Conservation (phyloP, 2,888 invertebrate species). For the Cephus sareptanus region DNA sequence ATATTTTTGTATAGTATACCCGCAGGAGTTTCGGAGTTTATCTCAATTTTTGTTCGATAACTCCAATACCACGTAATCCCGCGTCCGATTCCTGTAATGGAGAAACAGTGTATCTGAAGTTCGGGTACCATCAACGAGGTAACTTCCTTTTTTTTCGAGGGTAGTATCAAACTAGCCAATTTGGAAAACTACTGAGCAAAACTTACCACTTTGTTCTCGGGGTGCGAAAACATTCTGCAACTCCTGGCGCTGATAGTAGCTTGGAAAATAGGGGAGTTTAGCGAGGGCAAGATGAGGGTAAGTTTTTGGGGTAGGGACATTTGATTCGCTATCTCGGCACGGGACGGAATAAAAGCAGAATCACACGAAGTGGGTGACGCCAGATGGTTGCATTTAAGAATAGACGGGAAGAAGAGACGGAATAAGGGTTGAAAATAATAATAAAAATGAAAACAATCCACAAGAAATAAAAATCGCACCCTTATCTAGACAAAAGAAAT, state of each 20-base stretch:
- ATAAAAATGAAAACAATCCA: no score
- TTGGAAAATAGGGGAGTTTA: no score
- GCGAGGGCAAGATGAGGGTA: no score
- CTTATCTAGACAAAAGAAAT: no score
- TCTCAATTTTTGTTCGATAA: no score
- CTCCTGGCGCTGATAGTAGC: not conserved
- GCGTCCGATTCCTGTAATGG: conserved; percentile 44
- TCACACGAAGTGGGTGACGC: not conserved
- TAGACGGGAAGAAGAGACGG: no score
- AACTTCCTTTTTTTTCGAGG: no score
- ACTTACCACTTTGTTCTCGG: conserved; percentile 7
- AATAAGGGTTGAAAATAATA: no score
- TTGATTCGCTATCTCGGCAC: not conserved
- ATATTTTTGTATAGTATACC: no score
- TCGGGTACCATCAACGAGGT: conserved; percentile 5
- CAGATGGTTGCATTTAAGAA: not conserved
- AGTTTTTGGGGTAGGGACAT: not conserved
- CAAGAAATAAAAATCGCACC: no score
- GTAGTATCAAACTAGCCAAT: not conserved
- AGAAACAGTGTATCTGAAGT: conserved; percentile 46
- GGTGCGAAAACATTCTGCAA: not conserved
- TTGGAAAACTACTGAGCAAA: conserved; percentile 2
- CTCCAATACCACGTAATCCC: conserved; percentile 9
- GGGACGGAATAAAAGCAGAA: not conserved
- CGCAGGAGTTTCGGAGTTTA: no score